Percentiles rank a stretch among this genome's conserved stretches.
These are phyloP conservation scores for Brachypodius melanocephalos DNA, from an alignment of 2,113 vertebrate species.

Conservation along the genomic window DNA sequence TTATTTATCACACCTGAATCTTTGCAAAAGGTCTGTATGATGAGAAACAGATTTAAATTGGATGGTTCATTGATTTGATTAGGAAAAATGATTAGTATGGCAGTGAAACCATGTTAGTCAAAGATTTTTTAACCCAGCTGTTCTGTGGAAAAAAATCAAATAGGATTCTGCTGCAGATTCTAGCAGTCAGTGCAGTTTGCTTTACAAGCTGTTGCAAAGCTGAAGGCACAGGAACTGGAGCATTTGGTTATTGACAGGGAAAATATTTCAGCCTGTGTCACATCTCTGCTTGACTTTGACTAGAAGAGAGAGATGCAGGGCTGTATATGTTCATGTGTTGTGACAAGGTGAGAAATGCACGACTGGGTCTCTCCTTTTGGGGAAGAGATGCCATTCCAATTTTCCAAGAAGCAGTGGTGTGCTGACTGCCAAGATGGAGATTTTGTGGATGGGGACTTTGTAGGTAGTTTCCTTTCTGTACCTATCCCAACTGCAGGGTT, in stretches of 20 bases:
- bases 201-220: not conserved
- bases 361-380: not conserved
- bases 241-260: not conserved
- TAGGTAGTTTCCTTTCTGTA: not conserved
- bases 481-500: not conserved
- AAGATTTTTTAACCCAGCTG: slow-evolving; percentile 49
- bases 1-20: not conserved
- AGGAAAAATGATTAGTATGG: not conserved
- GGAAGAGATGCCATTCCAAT: not conserved
- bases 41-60: slow-evolving; percentile 30
- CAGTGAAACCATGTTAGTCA: slow-evolving; percentile 25
- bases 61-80: slow-evolving; percentile 29
- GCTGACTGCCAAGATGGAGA: not conserved
- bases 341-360: not conserved
- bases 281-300: not conserved
- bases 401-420: not conserved
- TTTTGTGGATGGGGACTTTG: not conserved
- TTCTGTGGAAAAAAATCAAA: not conserved
- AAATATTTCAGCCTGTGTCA: not conserved
- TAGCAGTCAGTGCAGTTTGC: not conserved
- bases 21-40: not conserved
- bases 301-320: not conserved
- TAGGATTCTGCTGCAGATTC: not conserved
- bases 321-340: not conserved
- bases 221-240: not conserved